Conservation (phyloP, 2,888 invertebrate species). For the Fabriciana adippe region DNA sequence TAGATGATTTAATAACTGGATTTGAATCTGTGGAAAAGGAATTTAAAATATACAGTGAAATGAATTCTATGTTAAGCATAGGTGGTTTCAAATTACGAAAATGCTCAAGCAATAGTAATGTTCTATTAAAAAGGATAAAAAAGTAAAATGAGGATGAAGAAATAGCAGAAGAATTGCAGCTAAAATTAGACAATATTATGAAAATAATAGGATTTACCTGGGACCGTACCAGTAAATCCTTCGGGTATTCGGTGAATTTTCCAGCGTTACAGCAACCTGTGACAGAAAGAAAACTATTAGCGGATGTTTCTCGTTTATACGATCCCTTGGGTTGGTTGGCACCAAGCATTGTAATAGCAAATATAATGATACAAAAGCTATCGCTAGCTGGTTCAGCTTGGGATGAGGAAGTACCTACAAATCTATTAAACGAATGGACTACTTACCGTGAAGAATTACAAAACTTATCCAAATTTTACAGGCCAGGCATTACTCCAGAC, state of each 20-base stretch:
- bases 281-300: slow-evolving; percentile 38
- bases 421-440: slow-evolving; percentile 34
- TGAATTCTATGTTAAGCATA: slow-evolving; percentile 41
- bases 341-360: slow-evolving; percentile 34
- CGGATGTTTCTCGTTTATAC: slow-evolving; percentile 38
- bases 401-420: slow-evolving; percentile 39
- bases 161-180: slow-evolving; percentile 23
- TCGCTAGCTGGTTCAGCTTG: slow-evolving; percentile 31
- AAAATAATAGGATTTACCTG: slow-evolving; percentile 29
- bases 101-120: slow-evolving; percentile 37
- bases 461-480: slow-evolving; percentile 18
- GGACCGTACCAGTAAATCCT: slow-evolving; percentile 15
- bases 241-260: slow-evolving; percentile 34
- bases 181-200: slow-evolving; percentile 36
- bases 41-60: too few species aligned
- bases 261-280: slow-evolving; percentile 21
- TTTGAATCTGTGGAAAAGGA: slow-evolving; percentile 36
- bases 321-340: slow-evolving; percentile 41
- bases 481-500: too few species aligned
- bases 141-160: slow-evolving; percentile 20
- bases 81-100: slow-evolving; percentile 47
- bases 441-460: not conserved
- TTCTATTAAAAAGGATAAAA: slow-evolving; percentile 24
- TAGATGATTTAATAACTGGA: too few species aligned
- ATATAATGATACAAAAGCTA: slow-evolving; percentile 40